Evolutionary conservation across 92 coral and sea anemone species (phyloP), one percentile per base, ranked within the genome.

Genomic region (Zoanthus gigantus): DNA sequence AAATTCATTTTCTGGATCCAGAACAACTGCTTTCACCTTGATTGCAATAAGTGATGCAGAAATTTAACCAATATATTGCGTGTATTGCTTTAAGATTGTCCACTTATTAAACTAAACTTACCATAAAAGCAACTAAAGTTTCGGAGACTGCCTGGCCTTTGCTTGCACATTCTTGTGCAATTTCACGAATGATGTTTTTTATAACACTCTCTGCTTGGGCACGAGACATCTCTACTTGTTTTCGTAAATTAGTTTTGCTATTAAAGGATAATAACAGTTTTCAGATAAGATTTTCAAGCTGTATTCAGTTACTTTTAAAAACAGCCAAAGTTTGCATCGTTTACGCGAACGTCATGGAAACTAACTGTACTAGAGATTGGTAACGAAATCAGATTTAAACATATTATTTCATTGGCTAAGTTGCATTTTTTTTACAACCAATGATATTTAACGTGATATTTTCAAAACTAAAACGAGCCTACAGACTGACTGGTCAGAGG

Each of bases 191-290:
- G 37, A 97, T 97, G 44, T 97, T 97, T 90, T 97, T 97, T 63
- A 97, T 97, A 75, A 97, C 99, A 84, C 98, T 97, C 77, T 97
- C 99, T 83, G 99, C 99, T 82, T 97, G 99, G 63, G 99, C 96
- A 54, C 95, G 92, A 86, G 99, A 97, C 99, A 97, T 97, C 13
- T 11, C 85, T n/a, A 18, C 29, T 31, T 72, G 18, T 31, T 66
- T 18, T 31, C 28, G 71, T 68, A 10, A 28, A 11, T 58, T 42
- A 34, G 7, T 28, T 14, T 50, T 52, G 66, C 73, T 29, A 30
- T 46, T 12, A 81, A 60, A 54, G 81, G 31, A 86, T 2, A 81
- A 73, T 72, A 28, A 63, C 37, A 23, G 18, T 67, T 52, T 57
- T 61, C 30, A 74, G 2, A 37, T 37, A 37, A 37, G 42, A 1